These are phyloP conservation scores for Trissoscelio sp. DNA, from an alignment of 2,888 invertebrate genomes.

Conservation along the genomic window DNA sequence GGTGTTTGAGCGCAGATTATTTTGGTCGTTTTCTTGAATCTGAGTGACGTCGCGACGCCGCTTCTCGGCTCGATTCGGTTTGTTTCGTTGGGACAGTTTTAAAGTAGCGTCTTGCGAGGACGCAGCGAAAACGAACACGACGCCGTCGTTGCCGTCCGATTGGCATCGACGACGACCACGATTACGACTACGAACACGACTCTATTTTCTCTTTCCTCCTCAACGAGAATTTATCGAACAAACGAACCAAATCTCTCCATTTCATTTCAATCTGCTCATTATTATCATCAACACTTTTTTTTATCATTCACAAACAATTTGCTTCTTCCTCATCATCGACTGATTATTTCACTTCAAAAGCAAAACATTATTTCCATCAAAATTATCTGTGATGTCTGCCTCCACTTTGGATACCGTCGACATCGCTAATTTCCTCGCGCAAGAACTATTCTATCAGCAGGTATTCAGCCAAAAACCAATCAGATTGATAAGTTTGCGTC, in stretches of 20 bases:
- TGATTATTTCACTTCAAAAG: no score
- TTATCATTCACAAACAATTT: no score
- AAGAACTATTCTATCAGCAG: slow-evolving; percentile 93
- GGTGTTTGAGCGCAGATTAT: slow-evolving; percentile 74
- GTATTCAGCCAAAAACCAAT: slow-evolving; percentile 82
- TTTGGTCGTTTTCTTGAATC: slow-evolving; percentile 72
- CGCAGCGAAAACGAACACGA: slow-evolving; percentile 74
- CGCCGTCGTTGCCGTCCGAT: slow-evolving; percentile 71
- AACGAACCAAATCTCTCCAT: slow-evolving; percentile 12
- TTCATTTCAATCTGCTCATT: background rate
- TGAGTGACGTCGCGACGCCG: slow-evolving; percentile 31
- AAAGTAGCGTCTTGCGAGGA: slow-evolving; percentile 80
- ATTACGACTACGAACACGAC: slow-evolving; percentile 32
- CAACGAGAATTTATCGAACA: background rate
- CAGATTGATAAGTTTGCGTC: background rate
- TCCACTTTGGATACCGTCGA: slow-evolving; percentile 90
- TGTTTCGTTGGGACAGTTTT: slow-evolving; percentile 77
- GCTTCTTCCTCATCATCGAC: no score
- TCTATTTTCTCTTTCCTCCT: background rate
- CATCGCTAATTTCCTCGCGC: slow-evolving; percentile 93
- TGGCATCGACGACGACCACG: slow-evolving; percentile 52
- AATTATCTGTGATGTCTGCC: slow-evolving; percentile 70
- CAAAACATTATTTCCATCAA: no score
- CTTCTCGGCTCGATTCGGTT: slow-evolving; percentile 32
- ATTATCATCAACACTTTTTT: background rate